Percentiles rank a stretch among this genome's conserved stretches.
Conservation (phyloP, 2,113 vertebrate genomes). For the Synodontis membranacea region DNA sequence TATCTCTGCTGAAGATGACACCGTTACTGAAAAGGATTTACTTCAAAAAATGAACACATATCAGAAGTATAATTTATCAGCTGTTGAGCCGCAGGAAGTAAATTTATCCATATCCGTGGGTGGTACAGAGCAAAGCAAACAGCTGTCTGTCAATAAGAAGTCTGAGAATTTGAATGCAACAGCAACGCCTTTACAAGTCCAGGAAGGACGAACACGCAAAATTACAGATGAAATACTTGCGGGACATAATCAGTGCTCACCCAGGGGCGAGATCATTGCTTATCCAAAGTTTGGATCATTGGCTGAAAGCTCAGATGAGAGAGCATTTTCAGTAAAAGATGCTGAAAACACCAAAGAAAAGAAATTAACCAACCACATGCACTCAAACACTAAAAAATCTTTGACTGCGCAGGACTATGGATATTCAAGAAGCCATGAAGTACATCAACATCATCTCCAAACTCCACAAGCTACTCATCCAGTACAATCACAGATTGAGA, state of each 20-base stretch:
- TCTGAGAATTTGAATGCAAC: neutral
- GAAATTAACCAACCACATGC: neutral
- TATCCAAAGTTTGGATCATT: slow-evolving; percentile 14
- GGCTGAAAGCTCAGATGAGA: slow-evolving; percentile 1
- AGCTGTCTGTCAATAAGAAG: slow-evolving; percentile 19
- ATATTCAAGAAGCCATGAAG: slow-evolving; percentile 12
- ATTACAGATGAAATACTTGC: neutral
- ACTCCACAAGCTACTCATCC: slow-evolving; percentile 21
- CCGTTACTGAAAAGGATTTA: slow-evolving; percentile 32
- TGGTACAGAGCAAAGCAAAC: slow-evolving; percentile 16
- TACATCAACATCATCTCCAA: slow-evolving; percentile 8
- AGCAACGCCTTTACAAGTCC: neutral
- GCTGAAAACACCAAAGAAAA: neutral
- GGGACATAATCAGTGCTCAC: neutral
- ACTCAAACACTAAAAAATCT: slow-evolving; percentile 8
- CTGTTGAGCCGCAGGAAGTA: slow-evolving; percentile 13
- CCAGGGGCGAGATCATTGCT: neutral
- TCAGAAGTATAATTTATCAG: slow-evolving; percentile 34
- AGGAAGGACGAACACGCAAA: neutral
- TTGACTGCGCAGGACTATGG: slow-evolving; percentile 8
- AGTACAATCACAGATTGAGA: neutral
- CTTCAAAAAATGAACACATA: slow-evolving; percentile 38
- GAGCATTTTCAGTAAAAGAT: slow-evolving; percentile 10
- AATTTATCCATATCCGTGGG: neutral
- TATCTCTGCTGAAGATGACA: slow-evolving; percentile 46